Conservation (phyloP, 1,140 invertebrate genomes). For the Leptinotarsa lineolata region DNA sequence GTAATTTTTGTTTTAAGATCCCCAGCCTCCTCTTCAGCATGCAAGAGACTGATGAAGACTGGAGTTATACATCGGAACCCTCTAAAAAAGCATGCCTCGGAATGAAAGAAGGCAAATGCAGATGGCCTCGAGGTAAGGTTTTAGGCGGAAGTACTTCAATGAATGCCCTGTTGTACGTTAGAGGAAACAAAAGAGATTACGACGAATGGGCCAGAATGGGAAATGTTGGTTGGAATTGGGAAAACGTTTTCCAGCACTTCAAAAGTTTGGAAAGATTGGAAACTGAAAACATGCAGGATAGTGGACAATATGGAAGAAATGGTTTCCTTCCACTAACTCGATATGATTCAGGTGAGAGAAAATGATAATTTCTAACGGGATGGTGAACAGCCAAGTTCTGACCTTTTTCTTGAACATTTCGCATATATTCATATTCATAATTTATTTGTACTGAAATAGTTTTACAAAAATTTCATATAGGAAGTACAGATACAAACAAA, state of each 20-base stretch:
- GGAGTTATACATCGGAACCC: slow-evolving; percentile 87
- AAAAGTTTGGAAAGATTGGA: slow-evolving; percentile 64
- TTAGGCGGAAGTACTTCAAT: slow-evolving; percentile 65
- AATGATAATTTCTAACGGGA: too few relatives aligned
- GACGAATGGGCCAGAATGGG: slow-evolving; percentile 41
- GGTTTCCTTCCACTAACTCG: slow-evolving; percentile 70
- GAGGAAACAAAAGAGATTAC: slow-evolving; percentile 60
- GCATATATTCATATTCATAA: too few relatives aligned
- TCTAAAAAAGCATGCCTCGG: slow-evolving; percentile 77
- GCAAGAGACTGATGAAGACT: slow-evolving; percentile 63
- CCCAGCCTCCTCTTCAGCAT: slow-evolving; percentile 38
- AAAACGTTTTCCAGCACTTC: slow-evolving; percentile 38
- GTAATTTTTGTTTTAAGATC: slow-evolving; percentile 28
- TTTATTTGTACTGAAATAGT: too few relatives aligned
- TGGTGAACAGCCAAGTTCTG: too few relatives aligned
- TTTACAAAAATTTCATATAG: too few relatives aligned
- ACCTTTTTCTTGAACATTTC: too few relatives aligned
- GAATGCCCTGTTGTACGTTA: slow-evolving; percentile 83
- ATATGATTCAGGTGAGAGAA: slow-evolving; percentile 21
- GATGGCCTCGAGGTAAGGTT: slow-evolving; percentile 53
- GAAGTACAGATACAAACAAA: too few relatives aligned
- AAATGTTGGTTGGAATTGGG: slow-evolving; percentile 42
- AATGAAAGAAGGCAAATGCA: slow-evolving; percentile 42
- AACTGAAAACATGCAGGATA: slow-evolving; percentile 55
- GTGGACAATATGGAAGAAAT: slow-evolving; percentile 59